phyloP scores from a whole-genome alignment of 2,888 invertebrate genomes.

The Nomada ferruginata region DNA sequence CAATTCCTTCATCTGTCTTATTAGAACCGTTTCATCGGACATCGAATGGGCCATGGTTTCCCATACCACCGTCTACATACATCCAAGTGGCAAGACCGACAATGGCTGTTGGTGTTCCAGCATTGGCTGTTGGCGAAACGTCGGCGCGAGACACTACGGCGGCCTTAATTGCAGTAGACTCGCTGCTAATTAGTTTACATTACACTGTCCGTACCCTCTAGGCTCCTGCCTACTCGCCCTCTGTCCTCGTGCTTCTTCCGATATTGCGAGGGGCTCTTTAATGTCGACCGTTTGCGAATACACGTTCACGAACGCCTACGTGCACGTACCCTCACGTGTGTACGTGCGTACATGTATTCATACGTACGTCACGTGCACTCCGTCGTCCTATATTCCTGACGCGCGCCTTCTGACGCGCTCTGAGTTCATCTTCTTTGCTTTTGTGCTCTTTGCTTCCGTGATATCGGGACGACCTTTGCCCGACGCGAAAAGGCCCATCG shows the following conservation, averaged over 20 bases:
- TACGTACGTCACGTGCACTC: constrained; percentile 35
- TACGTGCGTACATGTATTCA: no score
- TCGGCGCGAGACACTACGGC: constrained; percentile 81
- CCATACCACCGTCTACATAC: constrained; percentile 12
- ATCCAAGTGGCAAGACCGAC: constrained; percentile 29
- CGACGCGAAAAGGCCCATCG: background rate
- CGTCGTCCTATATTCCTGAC: background rate
- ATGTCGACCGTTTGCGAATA: constrained; percentile 53
- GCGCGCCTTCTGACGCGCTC: background rate
- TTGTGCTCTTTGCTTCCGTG: background rate
- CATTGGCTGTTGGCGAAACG: constrained; percentile 71
- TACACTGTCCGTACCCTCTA: constrained; percentile 81
- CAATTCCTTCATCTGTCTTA: no score
- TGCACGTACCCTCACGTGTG: constrained; percentile 14
- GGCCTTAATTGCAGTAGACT: constrained; percentile 83
- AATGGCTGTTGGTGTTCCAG: constrained; percentile 46
- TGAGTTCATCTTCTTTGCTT: background rate
- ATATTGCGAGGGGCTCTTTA: constrained; percentile 78
- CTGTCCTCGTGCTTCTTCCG: constrained; percentile 68
- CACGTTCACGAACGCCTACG: constrained; percentile 45
- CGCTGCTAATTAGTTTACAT: constrained; percentile 84
- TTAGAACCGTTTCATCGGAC: background rate
- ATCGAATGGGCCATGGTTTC: constrained; percentile 28
- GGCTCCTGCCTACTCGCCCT: constrained; percentile 69
- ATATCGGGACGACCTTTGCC: background rate